Base-by-base conservation (phyloP, 2,797 vertebrate genomes). In the Sus cebifrons region DNA sequence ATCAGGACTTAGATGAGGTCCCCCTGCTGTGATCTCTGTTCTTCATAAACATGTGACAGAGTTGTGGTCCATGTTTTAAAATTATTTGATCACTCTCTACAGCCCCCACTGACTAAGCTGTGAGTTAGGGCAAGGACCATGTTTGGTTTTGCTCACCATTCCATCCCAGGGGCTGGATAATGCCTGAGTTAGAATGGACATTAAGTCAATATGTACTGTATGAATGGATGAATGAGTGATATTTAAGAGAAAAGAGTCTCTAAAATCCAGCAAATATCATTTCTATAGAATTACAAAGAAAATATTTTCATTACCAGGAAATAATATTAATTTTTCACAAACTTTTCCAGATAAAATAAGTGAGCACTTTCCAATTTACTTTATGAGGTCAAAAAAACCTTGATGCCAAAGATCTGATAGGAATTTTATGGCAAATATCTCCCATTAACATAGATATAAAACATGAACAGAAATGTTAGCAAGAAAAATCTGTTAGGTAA, bases 401-500 rank as follows among this genome's bases (percentile, higher is more conserved):
- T 64, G 16, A 64, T 64, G 67, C 25, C 15, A 91, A 78, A 78
- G n/a, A 65, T 16, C 9, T 71, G 3, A 52, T 12, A 29, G 78
- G 64, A 82, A 83, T 1, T 56, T 87, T 21, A 71, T 64, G 18
- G 77, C 17, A 78, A 77, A 65, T 49, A 65, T 36, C 44, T 83
- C 58, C 44, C 6, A 68, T 10, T 64, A n/a, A 62, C 15, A 40
- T 62, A 40, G 25, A 78, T n/a, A 40, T 82, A 87, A 91, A 65
- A 75, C 17, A 2, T 36, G n/a, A 74, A 65, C 4, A 65, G 32
- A 94, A 71, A 60, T 20, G 65, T 40, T 20, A 86, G 36, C 52
- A 88, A 91, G 52, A 96, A 95, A 74, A 65, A 36, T 16, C 17
- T 64, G 62, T 10, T 75, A 62, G 62, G 68, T 62, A 75, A 70